Base-by-base conservation (phyloP, 2,888 invertebrate species). In the Amaurobius ferox region DNA sequence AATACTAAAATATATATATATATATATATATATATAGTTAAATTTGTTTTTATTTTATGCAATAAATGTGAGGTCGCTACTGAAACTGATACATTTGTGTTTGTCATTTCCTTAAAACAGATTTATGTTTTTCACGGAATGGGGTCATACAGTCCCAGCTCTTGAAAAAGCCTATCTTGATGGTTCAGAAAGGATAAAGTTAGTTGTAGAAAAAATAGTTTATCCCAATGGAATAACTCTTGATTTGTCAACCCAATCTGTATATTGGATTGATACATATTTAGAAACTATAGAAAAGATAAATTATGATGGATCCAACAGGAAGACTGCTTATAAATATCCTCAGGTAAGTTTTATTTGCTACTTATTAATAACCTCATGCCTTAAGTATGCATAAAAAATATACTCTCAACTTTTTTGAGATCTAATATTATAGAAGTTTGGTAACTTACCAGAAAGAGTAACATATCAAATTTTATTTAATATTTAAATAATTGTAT, bases 201-300 rank as follows among this genome's bases (percentile, higher is more conserved):
- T 96, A 88, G 94, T 95, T 5, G 91, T 92, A 70, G 93, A 93
- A 67, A 94, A 94, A 91, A 95, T 96, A 86, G 95, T 96, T 88
- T 95, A 95, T 92, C 96, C 96, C 0, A 93, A 94, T 89, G 95
- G 95, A 79, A 93, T 96, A 39, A 93, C 95, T 23, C 93, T 95
- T 72, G 96, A 96, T 92, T 93, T 94, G 89, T 94, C 95, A 44
- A 93, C 93, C 72, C 93, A 94, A 90, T 93, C 93, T 90, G 93
- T 96, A 28, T 96, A 95, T 92, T 96, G 96, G 96, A 94, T 94
- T 77, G 96, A 96, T 91, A 94, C 94, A 7, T 96, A 95, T 92
- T 93, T 96, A 89, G 95, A 95, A 92, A 94, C 94, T 90, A 93
- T 96, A 5, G 95, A 96, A 92, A 93, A 95, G 86, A 94, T 95